These are phyloP conservation scores for Sebastes ruberrimus DNA, from an alignment of 2,797 vertebrate genomes.

Conservation along the genomic window DNA sequence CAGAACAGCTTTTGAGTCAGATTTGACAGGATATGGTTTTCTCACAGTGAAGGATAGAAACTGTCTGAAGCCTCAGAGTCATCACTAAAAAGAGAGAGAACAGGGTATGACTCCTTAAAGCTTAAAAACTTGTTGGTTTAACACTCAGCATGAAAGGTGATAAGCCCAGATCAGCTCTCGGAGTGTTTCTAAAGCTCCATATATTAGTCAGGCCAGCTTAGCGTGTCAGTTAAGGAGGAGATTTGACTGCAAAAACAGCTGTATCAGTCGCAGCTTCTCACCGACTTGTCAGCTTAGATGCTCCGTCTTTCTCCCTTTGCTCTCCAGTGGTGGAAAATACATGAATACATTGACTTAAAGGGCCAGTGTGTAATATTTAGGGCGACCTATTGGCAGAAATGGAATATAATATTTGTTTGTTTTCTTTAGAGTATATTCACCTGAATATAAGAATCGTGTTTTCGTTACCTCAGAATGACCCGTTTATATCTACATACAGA, in stretches of 20 bases:
- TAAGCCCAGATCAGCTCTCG: conserved; percentile 48
- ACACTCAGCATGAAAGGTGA: conserved; percentile 36
- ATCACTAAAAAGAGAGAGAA: conserved; percentile 10
- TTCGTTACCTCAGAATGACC: not conserved
- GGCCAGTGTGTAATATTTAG: not conserved
- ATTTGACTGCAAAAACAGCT: conserved; percentile 40
- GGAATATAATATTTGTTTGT: not conserved
- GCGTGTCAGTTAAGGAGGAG: conserved; percentile 29
- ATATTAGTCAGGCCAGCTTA: conserved; percentile 61
- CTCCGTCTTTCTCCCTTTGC: not conserved
- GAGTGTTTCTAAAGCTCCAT: conserved; percentile 45
- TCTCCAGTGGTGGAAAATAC: not conserved
- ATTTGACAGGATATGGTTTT: conserved; percentile 43
- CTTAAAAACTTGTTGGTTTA: conserved; percentile 56
- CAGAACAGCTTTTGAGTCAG: conserved; percentile 37
- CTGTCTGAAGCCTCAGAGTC: conserved; percentile 21
- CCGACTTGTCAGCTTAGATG: not conserved
- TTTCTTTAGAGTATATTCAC: not conserved
- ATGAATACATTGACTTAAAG: not conserved
- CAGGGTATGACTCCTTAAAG: conserved; percentile 14
- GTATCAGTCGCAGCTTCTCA: conserved; percentile 14
- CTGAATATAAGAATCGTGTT: not conserved
- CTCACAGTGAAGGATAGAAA: conserved; percentile 27
- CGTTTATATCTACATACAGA: not conserved
- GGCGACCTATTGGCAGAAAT: not conserved